Evolutionary conservation across 2,113 vertebrate genomes (phyloP).

Genomic region (Tauraco erythrolophus): DNA sequence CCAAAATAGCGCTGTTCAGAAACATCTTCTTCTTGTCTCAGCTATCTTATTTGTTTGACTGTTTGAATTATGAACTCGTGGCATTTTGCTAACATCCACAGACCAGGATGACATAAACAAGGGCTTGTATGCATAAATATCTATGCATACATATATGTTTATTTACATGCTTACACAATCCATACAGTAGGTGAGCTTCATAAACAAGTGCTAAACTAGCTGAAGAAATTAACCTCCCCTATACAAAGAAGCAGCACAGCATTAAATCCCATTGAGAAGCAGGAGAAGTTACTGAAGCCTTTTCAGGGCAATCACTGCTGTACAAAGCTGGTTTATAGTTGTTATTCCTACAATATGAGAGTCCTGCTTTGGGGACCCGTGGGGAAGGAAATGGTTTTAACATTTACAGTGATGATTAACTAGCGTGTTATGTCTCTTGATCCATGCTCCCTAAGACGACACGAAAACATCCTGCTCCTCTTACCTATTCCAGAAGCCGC

Average conservation of each 20-base stretch:
- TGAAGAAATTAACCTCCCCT: not conserved
- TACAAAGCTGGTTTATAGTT: conserved; percentile 10
- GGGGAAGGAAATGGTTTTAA: conserved; percentile 56
- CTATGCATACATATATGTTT: not conserved
- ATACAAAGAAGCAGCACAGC: not conserved
- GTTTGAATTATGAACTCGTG: not conserved
- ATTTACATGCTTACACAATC: not conserved
- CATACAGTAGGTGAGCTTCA: not conserved
- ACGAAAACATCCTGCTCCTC: conserved; percentile 22
- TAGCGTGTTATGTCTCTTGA: conserved; percentile 17
- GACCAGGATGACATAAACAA: not conserved
- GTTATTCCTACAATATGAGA: conserved; percentile 34
- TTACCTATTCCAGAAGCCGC: not conserved
- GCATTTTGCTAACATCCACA: not conserved
- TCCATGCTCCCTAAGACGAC: conserved; percentile 19
- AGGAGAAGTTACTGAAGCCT: conserved; percentile 5
- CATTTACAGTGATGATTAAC: conserved; percentile 50
- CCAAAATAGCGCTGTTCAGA: not conserved
- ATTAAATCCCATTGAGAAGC: not conserved
- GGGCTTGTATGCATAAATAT: not conserved
- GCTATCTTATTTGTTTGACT: not conserved
- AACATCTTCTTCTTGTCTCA: not conserved
- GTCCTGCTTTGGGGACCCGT: conserved; percentile 17
- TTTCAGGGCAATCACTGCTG: not conserved
- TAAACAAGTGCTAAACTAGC: not conserved